A percentile compares a stretch with the other conserved stretches of the same genome.
phyloP scores from a whole-genome alignment of 2,888 invertebrate species.

The Coelinius sp. region DNA sequence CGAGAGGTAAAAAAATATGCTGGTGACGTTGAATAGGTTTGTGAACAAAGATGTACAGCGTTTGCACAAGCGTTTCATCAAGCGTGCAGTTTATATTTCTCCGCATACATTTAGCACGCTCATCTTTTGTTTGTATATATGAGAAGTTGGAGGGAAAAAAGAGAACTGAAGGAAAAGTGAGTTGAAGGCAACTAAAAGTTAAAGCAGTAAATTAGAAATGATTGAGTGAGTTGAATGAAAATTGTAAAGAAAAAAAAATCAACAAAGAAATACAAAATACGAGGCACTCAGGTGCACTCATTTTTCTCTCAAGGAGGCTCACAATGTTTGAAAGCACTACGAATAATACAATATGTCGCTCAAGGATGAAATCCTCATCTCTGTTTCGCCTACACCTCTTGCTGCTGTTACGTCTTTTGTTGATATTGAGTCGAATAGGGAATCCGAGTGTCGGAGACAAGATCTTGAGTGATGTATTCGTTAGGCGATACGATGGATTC shows the following conservation, averaged over 20 bases:
- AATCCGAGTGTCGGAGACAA: conserved; percentile 7
- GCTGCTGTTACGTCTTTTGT: not conserved
- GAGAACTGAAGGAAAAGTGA: not conserved
- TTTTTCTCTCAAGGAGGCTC: not conserved
- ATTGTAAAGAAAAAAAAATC: not conserved
- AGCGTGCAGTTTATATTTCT: conserved; percentile 11
- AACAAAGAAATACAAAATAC: conserved; percentile 1
- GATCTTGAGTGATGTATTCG: conserved; percentile 23
- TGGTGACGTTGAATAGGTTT: conserved; percentile 17
- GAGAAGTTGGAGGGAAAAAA: not conserved
- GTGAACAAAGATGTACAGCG: conserved; percentile 19
- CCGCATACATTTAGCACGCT: not conserved
- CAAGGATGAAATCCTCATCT: conserved; percentile 8
- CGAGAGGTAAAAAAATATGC: not conserved
- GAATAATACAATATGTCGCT: not conserved
- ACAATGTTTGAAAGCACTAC: not conserved
- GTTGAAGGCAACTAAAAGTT: not conserved
- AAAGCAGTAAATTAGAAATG: not conserved
- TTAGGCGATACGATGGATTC: not conserved
- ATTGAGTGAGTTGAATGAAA: not conserved
- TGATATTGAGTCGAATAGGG: not conserved
- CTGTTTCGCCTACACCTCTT: not conserved
- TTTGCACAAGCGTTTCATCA: conserved; percentile 13
- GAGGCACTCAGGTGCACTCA: not conserved
- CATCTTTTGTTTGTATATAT: conserved; percentile 16